These are phyloP conservation scores for Leguminivora glycinivorella DNA, from an alignment of 1,140 invertebrate genomes.

Conservation along the genomic window DNA sequence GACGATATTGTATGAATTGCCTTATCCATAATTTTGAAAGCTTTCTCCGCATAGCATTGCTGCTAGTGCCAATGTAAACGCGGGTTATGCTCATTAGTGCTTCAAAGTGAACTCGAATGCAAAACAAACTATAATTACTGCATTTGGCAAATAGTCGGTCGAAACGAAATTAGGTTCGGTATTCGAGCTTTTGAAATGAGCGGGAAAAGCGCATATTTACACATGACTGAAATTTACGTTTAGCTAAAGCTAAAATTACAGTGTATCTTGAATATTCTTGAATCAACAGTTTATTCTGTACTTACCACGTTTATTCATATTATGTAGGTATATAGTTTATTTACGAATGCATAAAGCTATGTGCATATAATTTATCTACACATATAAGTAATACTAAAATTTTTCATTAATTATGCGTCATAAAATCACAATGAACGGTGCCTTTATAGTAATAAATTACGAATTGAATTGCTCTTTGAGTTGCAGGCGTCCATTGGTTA, in stretches of 20 bases:
- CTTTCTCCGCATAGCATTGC: too few relatives aligned
- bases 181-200: not conserved
- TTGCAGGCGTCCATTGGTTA: too few relatives aligned
- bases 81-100: not conserved
- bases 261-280: not conserved
- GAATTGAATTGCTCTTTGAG: too few relatives aligned
- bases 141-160: not conserved
- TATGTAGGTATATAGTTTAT: not conserved
- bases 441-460: too few relatives aligned
- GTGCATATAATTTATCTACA: slow-evolving; percentile 6
- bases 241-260: not conserved
- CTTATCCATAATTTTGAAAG: too few relatives aligned
- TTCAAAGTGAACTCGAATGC: slow-evolving; percentile 3
- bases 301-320: too few relatives aligned
- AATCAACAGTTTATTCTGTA: not conserved
- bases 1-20: too few relatives aligned
- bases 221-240: not conserved
- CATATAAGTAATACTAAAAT: too few relatives aligned
- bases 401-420: too few relatives aligned
- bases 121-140: slow-evolving; percentile 7
- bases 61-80: slow-evolving; percentile 3
- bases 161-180: not conserved
- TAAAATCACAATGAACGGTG: too few relatives aligned
- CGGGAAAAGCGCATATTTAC: not conserved
- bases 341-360: not conserved